Conservation (phyloP, 2,888 invertebrate species). For the Clitarchus hookeri region DNA sequence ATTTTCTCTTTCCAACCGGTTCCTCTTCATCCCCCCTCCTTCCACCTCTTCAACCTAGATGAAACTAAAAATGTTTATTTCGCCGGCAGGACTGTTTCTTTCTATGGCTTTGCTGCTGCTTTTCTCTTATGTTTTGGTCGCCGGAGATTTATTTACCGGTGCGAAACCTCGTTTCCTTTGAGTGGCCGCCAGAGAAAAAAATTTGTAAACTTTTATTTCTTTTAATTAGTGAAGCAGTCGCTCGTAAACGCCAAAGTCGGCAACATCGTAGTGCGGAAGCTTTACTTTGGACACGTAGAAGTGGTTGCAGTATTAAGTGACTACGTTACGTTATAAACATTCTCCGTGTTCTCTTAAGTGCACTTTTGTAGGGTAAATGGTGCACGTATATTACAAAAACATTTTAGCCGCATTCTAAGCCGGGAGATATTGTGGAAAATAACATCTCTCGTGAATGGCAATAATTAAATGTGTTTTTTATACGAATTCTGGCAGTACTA, state of each 20-base stretch:
- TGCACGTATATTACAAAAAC: too few relatives aligned
- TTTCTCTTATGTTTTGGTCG: conserved; percentile 4
- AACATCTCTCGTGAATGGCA: too few relatives aligned
- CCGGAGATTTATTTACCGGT: conserved; percentile 1
- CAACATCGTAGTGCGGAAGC: not conserved
- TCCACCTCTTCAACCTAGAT: not conserved
- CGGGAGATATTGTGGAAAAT: too few relatives aligned
- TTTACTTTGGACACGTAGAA: not conserved
- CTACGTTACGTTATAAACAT: too few relatives aligned
- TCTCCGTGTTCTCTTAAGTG: too few relatives aligned
- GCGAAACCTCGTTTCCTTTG: conserved; percentile 3
- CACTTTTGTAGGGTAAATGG: too few relatives aligned
- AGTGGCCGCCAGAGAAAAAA: not conserved
- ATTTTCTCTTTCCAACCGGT: not conserved
- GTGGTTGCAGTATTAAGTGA: too few relatives aligned
- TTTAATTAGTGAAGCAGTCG: not conserved
- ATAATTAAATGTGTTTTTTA: too few relatives aligned
- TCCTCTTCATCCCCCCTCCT: not conserved
- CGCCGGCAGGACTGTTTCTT: not conserved
- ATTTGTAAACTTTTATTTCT: not conserved
- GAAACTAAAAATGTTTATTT: conserved; percentile 4
- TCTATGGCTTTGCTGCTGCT: not conserved
- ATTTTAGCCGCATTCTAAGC: too few relatives aligned
- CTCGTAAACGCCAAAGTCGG: not conserved
- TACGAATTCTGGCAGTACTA: too few relatives aligned